A percentile compares a stretch with the other conserved stretches of the same genome.
Evolutionary conservation across 2,888 invertebrate species (phyloP).

Genomic region (Apamea epomidion): DNA sequence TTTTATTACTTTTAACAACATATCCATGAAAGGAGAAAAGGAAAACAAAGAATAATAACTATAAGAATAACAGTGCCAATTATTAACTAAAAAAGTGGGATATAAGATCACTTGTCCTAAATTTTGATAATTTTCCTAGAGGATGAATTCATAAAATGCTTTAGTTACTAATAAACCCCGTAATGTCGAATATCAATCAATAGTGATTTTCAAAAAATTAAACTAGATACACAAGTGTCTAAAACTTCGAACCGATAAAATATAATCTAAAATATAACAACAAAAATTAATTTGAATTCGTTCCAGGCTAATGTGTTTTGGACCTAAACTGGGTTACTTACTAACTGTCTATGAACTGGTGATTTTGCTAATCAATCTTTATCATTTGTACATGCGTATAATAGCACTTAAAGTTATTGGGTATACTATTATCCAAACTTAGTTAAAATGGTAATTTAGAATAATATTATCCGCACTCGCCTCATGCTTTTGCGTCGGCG

Average conservation of each 20-base stretch:
- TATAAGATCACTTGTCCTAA: conserved; percentile 71
- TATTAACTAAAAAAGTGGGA: conserved; percentile 79
- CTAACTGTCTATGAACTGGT: conserved; percentile 77
- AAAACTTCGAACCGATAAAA: conserved; percentile 85
- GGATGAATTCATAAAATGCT: conserved; percentile 63
- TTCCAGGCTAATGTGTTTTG: conserved; percentile 74
- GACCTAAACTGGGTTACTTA: conserved; percentile 72
- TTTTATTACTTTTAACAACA: conserved; percentile 85
- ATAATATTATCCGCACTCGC: conserved; percentile 74
- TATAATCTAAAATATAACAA: conserved; percentile 89
- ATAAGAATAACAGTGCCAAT: conserved; percentile 89
- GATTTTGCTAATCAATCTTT: conserved; percentile 86
- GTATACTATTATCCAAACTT: conserved; percentile 80
- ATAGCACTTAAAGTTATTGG: conserved; percentile 84
- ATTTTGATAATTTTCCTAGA: conserved; percentile 65
- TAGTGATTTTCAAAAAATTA: conserved; percentile 80
- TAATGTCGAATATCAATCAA: conserved; percentile 73
- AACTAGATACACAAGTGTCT: conserved; percentile 81
- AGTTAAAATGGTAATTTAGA: conserved; percentile 85
- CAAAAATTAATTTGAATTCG: conserved; percentile 80
- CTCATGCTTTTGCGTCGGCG: conserved; percentile 37
- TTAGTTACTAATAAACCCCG: conserved; percentile 67
- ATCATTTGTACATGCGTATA: conserved; percentile 88
- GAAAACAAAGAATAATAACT: conserved; percentile 84
- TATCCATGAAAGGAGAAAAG: conserved; percentile 80